Evolutionary conservation across 2,113 vertebrate genomes (phyloP), one percentile per base, ranked within the genome.

Genomic region (Poicephalus gulielmi): DNA sequence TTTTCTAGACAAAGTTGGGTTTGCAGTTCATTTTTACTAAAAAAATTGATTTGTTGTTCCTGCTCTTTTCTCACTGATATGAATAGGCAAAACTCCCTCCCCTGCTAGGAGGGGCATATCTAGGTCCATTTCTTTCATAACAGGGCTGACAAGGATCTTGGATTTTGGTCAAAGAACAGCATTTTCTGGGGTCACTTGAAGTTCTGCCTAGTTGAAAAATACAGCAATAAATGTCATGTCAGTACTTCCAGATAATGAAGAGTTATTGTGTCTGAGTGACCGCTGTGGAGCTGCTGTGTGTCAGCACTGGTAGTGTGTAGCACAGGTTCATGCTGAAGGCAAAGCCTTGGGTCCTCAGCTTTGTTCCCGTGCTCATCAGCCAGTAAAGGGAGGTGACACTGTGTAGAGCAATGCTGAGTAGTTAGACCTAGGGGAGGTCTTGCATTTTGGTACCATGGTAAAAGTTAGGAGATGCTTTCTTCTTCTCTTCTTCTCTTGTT

Each of bases 311-410:
- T 30, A 27, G 37, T 1, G 31, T 28, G 55, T 18, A 74, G 43
- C 50, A 12, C 43, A 59, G 50, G 80, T 57, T n/a, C 63, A 68
- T 5, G 1, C 80, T 57, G 63, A 41, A n/a, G 70, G 41, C 0
- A 1, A 22, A 24, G 77, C 2, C 8, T 46, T 87, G 68, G 20
- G 43, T 66, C 39, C 83, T 46, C 78, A n/a, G 43, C 8, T 31
- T 83, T 11, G 14, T 67, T 37, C 41, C 25, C 0, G 0, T 5
- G 17, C 62, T 83, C n/a, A 3, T 43, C 1, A 0, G 13, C 16
- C 2, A 3, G 31, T 39, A 33, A 55, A 27, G 47, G 47, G 23
- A 66, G n/a, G 30, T 28, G 41, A 3, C 0, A 2, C 17, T 4
- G 0, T 0, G 23, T 7, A 17, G 24, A n/a, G 25, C 3, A 23